phyloP scores from a whole-genome alignment of 2,797 vertebrate genomes.

The Potorous gilbertii region DNA sequence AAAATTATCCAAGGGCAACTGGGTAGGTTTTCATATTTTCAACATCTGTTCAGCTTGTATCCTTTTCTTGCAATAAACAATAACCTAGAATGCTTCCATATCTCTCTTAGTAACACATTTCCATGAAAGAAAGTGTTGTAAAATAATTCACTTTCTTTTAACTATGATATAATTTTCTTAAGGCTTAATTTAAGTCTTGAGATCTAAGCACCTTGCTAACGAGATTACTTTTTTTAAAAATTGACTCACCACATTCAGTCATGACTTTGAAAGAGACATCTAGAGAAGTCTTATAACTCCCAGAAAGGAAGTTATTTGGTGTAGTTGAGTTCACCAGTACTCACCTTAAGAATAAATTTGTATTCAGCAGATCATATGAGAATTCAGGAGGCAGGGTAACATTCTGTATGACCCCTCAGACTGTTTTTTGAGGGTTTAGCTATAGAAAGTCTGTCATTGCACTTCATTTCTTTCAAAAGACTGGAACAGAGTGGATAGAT shows the following conservation, averaged over 20 bases:
- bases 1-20: neutral
- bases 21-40: neutral
- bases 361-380: neutral
- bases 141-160: slow-evolving; percentile 32
- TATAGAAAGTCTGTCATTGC: neutral
- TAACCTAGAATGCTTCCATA: slow-evolving; percentile 31
- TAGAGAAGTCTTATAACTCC: slow-evolving; percentile 4
- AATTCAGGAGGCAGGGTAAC: neutral
- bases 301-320: slow-evolving; percentile 60
- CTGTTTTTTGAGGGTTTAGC: neutral
- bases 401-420: neutral
- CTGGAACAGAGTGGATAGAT: neutral
- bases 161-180: slow-evolving; percentile 4
- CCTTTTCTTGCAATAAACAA: neutral
- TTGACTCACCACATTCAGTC: neutral
- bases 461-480: neutral
- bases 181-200: neutral
- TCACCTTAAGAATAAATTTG: neutral
- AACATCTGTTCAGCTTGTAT: neutral
- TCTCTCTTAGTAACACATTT: slow-evolving; percentile 25
- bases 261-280: neutral
- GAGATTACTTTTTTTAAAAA: slow-evolving; percentile 10
- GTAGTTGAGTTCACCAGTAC: neutral
- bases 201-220: slow-evolving; percentile 19
- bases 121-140: slow-evolving; percentile 26